Evolutionary conservation across 2,888 invertebrate genomes (phyloP).

Genomic region (Pyrgus malvae): DNA sequence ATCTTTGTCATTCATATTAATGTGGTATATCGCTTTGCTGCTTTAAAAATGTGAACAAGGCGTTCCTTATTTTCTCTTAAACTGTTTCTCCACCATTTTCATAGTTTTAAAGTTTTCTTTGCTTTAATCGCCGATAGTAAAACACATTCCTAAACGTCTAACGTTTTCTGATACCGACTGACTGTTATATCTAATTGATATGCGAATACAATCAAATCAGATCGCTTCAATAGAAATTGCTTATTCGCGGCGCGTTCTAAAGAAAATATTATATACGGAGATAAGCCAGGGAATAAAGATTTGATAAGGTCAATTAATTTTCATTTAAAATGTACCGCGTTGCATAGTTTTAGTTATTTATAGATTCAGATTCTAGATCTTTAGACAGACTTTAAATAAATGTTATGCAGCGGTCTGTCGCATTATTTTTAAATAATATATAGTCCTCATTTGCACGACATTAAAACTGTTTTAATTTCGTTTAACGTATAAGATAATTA

Average conservation of each 20-base stretch:
- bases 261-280: constrained; percentile 36
- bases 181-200: constrained; percentile 55
- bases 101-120: not conserved
- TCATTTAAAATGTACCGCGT: constrained; percentile 29
- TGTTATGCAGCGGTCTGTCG: constrained; percentile 19
- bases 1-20: no score
- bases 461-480: constrained; percentile 22
- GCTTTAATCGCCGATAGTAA: not conserved
- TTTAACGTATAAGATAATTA: constrained; percentile 1
- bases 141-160: constrained; percentile 34
- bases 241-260: constrained; percentile 34
- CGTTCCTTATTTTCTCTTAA: no score
- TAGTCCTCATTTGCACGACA: constrained; percentile 13
- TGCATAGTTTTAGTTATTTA: constrained; percentile 23
- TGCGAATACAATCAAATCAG: constrained; percentile 34
- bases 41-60: no score
- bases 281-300: constrained; percentile 30
- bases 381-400: constrained; percentile 19
- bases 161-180: constrained; percentile 27
- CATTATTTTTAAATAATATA: constrained; percentile 22
- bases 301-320: constrained; percentile 36
- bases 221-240: constrained; percentile 28
- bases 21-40: no score
- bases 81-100: no score
- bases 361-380: constrained; percentile 21